These are phyloP conservation scores for human DNA, from an alignment of 2,113 vertebrate genomes.

Conservation along the genomic window DNA sequence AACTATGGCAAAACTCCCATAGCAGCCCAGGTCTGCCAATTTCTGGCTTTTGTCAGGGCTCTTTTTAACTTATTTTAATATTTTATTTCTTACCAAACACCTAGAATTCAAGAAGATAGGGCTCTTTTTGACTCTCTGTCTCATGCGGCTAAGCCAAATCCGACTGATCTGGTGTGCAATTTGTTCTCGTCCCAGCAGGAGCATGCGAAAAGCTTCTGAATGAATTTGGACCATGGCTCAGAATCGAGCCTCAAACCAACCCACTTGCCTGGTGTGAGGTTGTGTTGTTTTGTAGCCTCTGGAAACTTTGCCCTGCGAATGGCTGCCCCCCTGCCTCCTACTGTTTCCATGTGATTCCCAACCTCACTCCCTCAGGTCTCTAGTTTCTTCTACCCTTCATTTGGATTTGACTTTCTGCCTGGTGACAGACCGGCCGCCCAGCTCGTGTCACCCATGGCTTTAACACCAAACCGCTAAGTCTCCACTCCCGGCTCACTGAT, in stretches of 20 bases:
- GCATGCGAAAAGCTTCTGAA: background rate
- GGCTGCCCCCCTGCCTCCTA: fast-evolving
- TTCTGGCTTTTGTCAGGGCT: background rate
- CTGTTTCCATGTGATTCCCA: background rate
- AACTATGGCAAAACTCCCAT: background rate
- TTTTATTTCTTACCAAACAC: too few species aligned
- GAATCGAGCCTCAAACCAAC: background rate
- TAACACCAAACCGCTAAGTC: too few species aligned
- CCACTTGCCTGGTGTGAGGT: too few species aligned
- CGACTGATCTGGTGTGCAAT: background rate
- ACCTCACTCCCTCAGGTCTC: background rate
- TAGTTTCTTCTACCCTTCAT: background rate
- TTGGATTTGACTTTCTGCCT: background rate
- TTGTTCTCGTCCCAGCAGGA: background rate
- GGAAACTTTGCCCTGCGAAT: background rate
- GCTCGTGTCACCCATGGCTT: background rate
- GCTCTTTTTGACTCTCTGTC: background rate
- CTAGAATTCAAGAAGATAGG: too few species aligned
- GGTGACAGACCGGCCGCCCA: background rate
- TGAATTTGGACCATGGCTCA: background rate
- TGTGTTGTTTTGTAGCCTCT: background rate
- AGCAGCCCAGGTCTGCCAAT: background rate
- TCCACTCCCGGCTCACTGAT: background rate
- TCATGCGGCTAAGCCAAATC: background rate
- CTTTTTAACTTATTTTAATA: background rate